A percentile compares a stretch with the other conserved stretches of the same genome.
phyloP scores from a whole-genome alignment of 2,888 invertebrate species.

The Vanessa cardui region DNA sequence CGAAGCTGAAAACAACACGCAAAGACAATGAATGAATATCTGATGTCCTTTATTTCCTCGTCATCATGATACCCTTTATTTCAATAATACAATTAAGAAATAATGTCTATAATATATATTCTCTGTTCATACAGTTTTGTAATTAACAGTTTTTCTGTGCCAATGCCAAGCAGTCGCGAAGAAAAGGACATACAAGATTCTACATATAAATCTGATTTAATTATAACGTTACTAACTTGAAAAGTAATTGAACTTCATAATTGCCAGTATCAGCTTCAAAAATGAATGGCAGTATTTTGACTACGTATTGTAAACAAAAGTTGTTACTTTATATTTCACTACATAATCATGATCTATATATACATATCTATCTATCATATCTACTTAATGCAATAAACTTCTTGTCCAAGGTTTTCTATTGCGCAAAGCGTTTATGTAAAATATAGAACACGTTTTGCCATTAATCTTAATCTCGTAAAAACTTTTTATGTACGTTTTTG shows the following conservation, averaged over 20 bases:
- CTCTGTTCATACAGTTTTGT: slow-evolving; percentile 1
- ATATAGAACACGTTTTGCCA: not conserved
- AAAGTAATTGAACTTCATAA: too few relatives aligned
- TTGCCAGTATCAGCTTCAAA: too few relatives aligned
- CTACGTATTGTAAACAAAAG: too few relatives aligned
- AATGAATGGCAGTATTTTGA: too few relatives aligned
- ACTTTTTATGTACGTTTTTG: not conserved
- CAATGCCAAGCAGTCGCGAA: slow-evolving; percentile 19
- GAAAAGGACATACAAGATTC: slow-evolving; percentile 25
- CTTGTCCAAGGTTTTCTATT: not conserved
- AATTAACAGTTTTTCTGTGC: slow-evolving; percentile 29
- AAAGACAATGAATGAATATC: too few relatives aligned
- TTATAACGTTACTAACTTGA: not conserved
- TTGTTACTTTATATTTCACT: too few relatives aligned
- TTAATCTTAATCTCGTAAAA: not conserved
- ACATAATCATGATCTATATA: too few relatives aligned
- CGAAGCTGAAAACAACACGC: too few relatives aligned
- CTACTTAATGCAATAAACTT: not conserved
- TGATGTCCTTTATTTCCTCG: too few relatives aligned
- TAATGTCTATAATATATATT: too few relatives aligned
- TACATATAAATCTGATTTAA: not conserved
- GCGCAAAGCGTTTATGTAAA: not conserved
- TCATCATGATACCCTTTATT: too few relatives aligned
- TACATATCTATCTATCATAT: not conserved
- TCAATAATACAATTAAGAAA: too few relatives aligned